Evolutionary conservation across 2,797 vertebrate species (phyloP).

Genomic region (Crax fasciolata): DNA sequence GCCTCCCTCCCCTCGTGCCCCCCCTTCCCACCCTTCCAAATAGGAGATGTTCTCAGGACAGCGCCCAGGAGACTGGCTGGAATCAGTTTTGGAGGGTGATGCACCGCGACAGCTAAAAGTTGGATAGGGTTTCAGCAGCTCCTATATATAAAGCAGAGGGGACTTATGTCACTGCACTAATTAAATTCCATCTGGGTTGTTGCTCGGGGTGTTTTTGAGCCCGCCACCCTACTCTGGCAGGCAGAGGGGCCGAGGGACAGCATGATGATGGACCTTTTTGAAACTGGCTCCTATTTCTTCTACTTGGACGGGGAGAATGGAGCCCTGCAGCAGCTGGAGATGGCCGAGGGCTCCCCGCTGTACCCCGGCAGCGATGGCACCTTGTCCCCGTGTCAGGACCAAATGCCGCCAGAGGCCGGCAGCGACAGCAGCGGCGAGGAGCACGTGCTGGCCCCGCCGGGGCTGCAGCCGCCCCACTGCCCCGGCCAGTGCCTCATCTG

Average conservation of each 20-base stretch:
- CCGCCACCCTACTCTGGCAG: conserved; percentile 83
- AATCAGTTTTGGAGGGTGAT: conserved; percentile 86
- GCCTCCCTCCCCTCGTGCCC: not conserved
- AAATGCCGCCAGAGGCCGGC: conserved; percentile 87
- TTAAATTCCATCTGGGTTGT: conserved; percentile 94
- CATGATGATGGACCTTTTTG: conserved; percentile 99
- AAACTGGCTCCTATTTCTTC: conserved; percentile 97
- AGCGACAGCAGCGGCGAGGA: conserved; percentile 96
- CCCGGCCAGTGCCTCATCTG: conserved; percentile 96
- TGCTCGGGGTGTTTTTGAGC: conserved; percentile 83
- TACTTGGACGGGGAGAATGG: conserved; percentile 95
- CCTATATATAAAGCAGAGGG: conserved; percentile 93
- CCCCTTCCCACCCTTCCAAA: conserved; percentile 54
- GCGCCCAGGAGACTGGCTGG: conserved; percentile 78
- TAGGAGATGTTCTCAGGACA: conserved; percentile 81
- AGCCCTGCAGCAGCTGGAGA: conserved; percentile 92
- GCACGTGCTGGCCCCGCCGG: conserved; percentile 93
- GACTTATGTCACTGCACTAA: conserved; percentile 96
- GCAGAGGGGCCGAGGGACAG: conserved; percentile 84
- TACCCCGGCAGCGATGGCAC: conserved; percentile 91
- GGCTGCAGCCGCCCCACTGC: conserved; percentile 91
- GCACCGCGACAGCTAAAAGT: conserved; percentile 91
- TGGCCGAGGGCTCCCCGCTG: conserved; percentile 92
- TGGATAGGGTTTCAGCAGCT: conserved; percentile 98
- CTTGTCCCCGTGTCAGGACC: conserved; percentile 90